Evolutionary conservation across 2,797 vertebrate genomes (phyloP).

Genomic region (Phalloptychus januarius): DNA sequence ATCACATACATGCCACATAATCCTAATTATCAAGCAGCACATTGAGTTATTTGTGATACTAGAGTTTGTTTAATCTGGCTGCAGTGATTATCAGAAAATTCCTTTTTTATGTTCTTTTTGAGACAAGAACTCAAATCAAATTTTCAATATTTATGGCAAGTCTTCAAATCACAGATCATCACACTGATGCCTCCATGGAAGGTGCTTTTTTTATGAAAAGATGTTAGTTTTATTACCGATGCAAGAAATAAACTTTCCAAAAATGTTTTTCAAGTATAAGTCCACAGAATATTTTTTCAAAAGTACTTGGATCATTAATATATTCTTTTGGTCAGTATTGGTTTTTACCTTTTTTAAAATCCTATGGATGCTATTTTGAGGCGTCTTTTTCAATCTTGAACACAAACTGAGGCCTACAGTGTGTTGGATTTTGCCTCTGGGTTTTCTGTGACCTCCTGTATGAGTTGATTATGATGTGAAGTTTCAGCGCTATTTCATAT

Average conservation of each 20-base stretch:
- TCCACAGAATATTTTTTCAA: too few relatives aligned
- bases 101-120: neutral
- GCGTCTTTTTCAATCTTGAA: neutral
- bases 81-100: too few relatives aligned
- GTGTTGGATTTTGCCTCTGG: neutral
- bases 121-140: neutral
- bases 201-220: neutral
- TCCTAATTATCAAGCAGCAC: too few relatives aligned
- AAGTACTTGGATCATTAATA: too few relatives aligned
- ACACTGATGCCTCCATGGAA: neutral
- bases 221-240: neutral
- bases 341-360: neutral
- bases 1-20: too few relatives aligned
- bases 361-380: neutral
- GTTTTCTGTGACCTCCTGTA: neutral
- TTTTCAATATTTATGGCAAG: too few relatives aligned
- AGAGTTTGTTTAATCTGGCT: too few relatives aligned
- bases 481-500: neutral
- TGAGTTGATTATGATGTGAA: neutral
- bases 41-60: too few relatives aligned
- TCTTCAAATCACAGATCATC: neutral
- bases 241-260: too few relatives aligned
- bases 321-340: neutral
- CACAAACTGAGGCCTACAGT: neutral
- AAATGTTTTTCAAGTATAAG: too few relatives aligned